Evolutionary conservation across 2,113 vertebrate genomes (phyloP), one percentile per base, ranked within the genome.

Genomic region (Lagopus muta): DNA sequence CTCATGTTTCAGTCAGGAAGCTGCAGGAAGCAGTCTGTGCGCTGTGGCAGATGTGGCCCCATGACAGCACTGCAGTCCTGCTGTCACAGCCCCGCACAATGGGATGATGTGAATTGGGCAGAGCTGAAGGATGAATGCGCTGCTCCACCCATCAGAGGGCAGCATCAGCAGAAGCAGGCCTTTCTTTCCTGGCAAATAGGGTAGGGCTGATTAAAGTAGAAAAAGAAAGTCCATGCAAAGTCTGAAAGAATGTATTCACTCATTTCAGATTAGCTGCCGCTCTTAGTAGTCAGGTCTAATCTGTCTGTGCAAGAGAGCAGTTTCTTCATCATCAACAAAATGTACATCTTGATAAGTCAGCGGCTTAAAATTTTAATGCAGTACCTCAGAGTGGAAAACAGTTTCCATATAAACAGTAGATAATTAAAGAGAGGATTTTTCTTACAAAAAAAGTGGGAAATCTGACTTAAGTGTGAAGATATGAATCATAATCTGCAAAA

Each of bases 371-470:
- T 87, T 89, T 94, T 85, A 83, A 80, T 92, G 81, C 66, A 82
- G 48, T 34, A 77, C 65, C 73, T 80, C 66, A 75, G 62, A 90
- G 42, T 71, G 11, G 76, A 94, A 93, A 94, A 73, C 85, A 62
- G 74, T 82, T 87, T 77, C 67, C 61, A 82, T 58, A 80, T 65
- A 87, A 91, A 76, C 21, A 60, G 62, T 73, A 89, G 94, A 90
- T 80, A 95, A 95, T 93, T 92, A 92, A 94, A 92, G 34, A 92
- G 34, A 90, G 32, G 21, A 61, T 54, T 79, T 95, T 94, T 93
- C 81, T 76, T 66, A 72, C 18, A 78, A 86, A 90, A 83, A 81
- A 88, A 28, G 28, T 52, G 30, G 28, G 58, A 89, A 96, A 87
- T 86, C 40, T 90, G 62, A 64, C 36, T 90, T 90, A 61, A 0